Evolutionary conservation across 2,113 vertebrate genomes (phyloP), one percentile per base, ranked within the genome.

Genomic region (Eleginops maclovinus): DNA sequence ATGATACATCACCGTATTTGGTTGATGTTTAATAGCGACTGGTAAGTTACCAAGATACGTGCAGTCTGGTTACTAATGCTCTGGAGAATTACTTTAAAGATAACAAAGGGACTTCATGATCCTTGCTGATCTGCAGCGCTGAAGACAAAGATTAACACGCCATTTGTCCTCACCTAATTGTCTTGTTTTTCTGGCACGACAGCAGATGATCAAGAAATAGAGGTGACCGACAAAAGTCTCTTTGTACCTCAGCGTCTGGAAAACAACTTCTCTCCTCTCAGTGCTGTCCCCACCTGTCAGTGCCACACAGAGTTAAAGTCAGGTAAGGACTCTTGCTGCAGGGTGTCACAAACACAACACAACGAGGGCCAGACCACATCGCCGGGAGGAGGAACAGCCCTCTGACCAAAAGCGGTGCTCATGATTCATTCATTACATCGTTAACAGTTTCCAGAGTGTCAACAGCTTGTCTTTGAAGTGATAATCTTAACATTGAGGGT

Each of bases 381-480:
- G 60, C 68, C 55, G 78, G 72, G 79, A 82, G 77, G 74, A 80
- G 77, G 75, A 81, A 63, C 67, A 75, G 83, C 75, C 83, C 81
- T 86, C 81, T 88, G 89, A 93, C 92, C 93, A 88, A 87, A 87
- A 79, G 58, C 72, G 11, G 21, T 26, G 69, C 89, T 93, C 89
- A 92, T 93, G 88, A 91, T 90, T 93, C 86, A 90, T 94, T 93
- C 88, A 93, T 94, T 87, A 90, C 87, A 79, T 87, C 87, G 75
- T 92, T 91, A 91, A 90, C 86, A 73, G 75, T 91, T 93, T 91
- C 83, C 84, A 87, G 83, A 86, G 77, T 90, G 91, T 94, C 94
- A 93, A 91, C 89, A 92, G 88, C 91, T 92, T 89, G 89, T 93
- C 89, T 95, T 94, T 94, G 92, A 94, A 93, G 90, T 94, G 90